phyloP scores from a whole-genome alignment of 2,888 invertebrate genomes.

The Trissolcus brochymenae region DNA sequence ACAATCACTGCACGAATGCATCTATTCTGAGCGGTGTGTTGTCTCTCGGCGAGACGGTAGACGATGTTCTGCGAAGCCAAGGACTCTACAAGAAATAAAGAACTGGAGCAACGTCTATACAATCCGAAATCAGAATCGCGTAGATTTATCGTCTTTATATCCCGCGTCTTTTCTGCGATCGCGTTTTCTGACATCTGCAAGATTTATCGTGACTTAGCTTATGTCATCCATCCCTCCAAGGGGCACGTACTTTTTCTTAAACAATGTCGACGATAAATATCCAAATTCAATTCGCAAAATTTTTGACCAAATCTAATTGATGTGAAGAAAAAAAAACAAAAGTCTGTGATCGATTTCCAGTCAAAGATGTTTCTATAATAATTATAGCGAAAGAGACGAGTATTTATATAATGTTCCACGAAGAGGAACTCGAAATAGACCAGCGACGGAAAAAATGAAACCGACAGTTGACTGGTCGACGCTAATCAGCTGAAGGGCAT shows the following conservation, averaged over 20 bases:
- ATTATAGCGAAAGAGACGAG: not conserved
- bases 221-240: conserved; percentile 19
- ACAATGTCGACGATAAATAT: not conserved
- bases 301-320: no score
- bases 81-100: conserved; percentile 54
- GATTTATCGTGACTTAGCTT: conserved; percentile 41
- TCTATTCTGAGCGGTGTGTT: conserved; percentile 63
- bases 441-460: not conserved
- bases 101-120: conserved; percentile 48
- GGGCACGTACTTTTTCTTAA: conserved; percentile 6
- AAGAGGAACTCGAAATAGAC: conserved; percentile 17
- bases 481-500: conserved; percentile 7
- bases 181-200: conserved; percentile 26
- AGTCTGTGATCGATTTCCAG: conserved; percentile 1
- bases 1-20: conserved; percentile 50
- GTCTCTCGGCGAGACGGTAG: conserved; percentile 69
- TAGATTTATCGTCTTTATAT: conserved; percentile 52
- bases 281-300: conserved; percentile 6
- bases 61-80: conserved; percentile 67
- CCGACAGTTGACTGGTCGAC: not conserved
- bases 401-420: conserved; percentile 11
- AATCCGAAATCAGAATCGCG: conserved; percentile 51
- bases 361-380: conserved; percentile 11
- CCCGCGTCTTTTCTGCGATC: conserved; percentile 22
- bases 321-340: no score